phyloP scores from a whole-genome alignment of 2,113 vertebrate species.

The Sorex fumeus region DNA sequence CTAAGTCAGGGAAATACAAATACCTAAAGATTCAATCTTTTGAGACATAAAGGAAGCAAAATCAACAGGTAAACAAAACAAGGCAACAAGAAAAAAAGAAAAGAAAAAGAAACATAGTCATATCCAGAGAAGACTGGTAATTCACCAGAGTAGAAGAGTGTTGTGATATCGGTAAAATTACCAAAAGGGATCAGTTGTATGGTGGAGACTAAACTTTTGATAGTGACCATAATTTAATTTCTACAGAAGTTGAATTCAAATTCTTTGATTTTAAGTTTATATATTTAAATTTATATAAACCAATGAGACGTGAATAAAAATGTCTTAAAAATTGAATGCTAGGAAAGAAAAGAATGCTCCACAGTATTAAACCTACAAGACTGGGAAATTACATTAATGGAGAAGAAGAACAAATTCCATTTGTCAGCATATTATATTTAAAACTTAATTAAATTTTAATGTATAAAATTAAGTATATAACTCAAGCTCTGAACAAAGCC shows the following conservation, averaged over 20 bases:
- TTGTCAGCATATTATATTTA: slow-evolving; percentile 69
- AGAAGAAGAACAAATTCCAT: slow-evolving; percentile 44
- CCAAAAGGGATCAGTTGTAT: not conserved
- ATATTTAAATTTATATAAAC: too few species aligned
- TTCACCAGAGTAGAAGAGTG: not conserved
- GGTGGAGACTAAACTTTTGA: not conserved
- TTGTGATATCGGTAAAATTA: not conserved
- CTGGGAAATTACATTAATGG: slow-evolving; percentile 56
- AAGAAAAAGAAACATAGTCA: not conserved
- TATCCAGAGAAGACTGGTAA: not conserved
- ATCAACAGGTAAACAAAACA: not conserved
- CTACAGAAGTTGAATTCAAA: not conserved
- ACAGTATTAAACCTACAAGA: slow-evolving; percentile 51
- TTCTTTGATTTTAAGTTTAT: not conserved
- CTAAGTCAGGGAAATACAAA: not conserved
- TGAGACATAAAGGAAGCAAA: not conserved
- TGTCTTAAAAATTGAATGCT: not conserved
- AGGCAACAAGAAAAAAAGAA: too few species aligned
- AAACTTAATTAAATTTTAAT: slow-evolving; percentile 82
- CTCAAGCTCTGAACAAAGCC: slow-evolving; percentile 74
- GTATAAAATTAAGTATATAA: slow-evolving; percentile 82
- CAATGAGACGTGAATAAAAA: too few species aligned
- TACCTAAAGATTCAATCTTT: not conserved
- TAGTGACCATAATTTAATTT: not conserved
- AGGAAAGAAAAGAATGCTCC: not conserved